Evolutionary conservation across 2,113 vertebrate species (phyloP), one percentile per base, ranked within the genome.

Genomic region (Echinops telfairi): DNA sequence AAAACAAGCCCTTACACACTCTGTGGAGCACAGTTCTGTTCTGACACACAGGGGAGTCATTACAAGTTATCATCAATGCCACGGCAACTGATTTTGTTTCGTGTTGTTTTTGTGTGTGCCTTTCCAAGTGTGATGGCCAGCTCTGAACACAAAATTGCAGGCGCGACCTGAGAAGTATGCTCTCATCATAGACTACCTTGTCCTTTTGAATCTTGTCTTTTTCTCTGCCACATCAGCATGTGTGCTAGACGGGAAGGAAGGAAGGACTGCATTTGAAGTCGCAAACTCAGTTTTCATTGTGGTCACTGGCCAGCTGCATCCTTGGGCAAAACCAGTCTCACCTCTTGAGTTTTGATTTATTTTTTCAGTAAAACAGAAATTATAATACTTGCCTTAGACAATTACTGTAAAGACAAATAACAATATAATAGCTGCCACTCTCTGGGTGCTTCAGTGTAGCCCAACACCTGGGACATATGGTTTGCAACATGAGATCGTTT

Each of bases 41-140:
- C n/a, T 73, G 33, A 36, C 71, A 36, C 33, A 36, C 19, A 73
- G 7, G 71, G 19, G n/a, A 62, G 4, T 22, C 71, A 2, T 27
- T 5, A 6, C 36, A 33, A 22, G 71, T 73, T 23, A 8, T n/a
- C n/a, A 71, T 71, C 4, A 12, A 73, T 6, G 16, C 71, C 33
- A 36, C 29, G 16, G 9, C 17, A 73, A 10, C 71, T 73, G 71
- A 20, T 22, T 22, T 36, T 19, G 33, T 19, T 20, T 33, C 22
- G 17, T 73, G 7, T 43, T 36, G 33, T 6, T 7, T 33, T 20
- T 36, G 17, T 36, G 27, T 57, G 10, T 38, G 17, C 70, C 94
- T 93, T 91, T 82, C 43, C 27, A 66, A 90, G 6, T 77, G 15
- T 76, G 27, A 40, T 16, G n/a, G 83, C 31, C 71, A 86, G 79